Base-by-base conservation (phyloP, 2,113 vertebrate genomes). In the Hippopotamus amphibius region DNA sequence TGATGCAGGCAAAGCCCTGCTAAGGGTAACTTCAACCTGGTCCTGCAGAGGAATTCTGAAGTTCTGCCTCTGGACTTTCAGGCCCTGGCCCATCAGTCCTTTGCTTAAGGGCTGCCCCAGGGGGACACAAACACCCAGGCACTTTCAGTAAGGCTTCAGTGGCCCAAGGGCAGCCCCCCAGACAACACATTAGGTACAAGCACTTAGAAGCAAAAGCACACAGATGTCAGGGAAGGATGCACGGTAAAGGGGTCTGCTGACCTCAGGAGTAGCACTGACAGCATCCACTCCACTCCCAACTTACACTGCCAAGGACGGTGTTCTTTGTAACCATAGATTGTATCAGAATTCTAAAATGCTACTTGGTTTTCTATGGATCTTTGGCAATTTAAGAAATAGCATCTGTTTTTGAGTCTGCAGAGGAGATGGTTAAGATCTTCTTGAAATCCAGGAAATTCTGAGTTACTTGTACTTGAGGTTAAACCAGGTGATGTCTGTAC, bases 201-300 rank as follows among this genome's bases (percentile, higher is more conserved):
- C 6, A 28, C 19, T 68, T 48, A 22, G 37, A 55, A 87, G 43
- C 72, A 74, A 59, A 74, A 81, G 30, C 22, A 61, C 9, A 4
- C 46, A 59, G 46, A 28, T 2, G 1, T 22, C 41, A 15, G 19
- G 17, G 26, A 79, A 10, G 22, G 43, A 74, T 3, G 5, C 0
- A 2, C n/a, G 28, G 6, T 11, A 7, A 33, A 71, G 37, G 15
- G 12, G 7, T 9, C 28, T 33, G 72, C 50, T 61, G 43, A 12
- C 22, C 16, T 80, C 72, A 28, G 33, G 57, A 61, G 37, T 15
- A 21, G 65, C 4, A 3, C 46, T 0, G 1, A 46, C 50, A 17
- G 17, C 4, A 12, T 48, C 37, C 3, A 4, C 46, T 57, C 37
- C 14, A 59, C 21, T 63, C 12, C 33, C 13, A 12, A 5, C 0